Conservation (phyloP, 2,113 vertebrate species). For the Calonectris borealis region DNA sequence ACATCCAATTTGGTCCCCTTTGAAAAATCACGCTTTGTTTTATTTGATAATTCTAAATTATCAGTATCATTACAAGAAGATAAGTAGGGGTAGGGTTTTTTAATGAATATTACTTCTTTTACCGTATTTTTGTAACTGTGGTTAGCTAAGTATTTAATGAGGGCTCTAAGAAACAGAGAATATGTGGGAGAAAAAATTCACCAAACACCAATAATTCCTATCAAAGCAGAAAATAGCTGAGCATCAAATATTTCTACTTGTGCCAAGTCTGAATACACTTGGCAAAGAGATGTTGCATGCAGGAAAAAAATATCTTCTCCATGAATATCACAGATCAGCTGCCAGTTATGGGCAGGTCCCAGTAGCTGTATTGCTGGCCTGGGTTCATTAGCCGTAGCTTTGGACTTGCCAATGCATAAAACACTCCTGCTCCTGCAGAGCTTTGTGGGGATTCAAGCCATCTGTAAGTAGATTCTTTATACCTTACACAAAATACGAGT, state of each 20-base stretch:
- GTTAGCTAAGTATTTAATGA: not conserved
- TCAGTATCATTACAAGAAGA: not conserved
- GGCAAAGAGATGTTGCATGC: not conserved
- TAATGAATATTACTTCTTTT: not conserved
- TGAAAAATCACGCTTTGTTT: constrained; percentile 4
- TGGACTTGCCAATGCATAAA: not conserved
- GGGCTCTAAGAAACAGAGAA: not conserved
- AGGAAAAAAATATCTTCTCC: not conserved
- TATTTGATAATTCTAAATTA: constrained; percentile 26
- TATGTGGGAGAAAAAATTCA: not conserved
- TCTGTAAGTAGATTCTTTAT: not conserved
- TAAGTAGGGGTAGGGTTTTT: not conserved
- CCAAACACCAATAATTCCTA: not conserved
- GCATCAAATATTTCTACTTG: not conserved
- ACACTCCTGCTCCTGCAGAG: not conserved
- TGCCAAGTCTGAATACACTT: not conserved
- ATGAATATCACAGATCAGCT: not conserved
- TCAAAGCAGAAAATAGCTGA: not conserved
- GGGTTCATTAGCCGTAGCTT: not conserved
- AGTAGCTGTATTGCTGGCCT: not conserved
- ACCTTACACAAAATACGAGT: not conserved
- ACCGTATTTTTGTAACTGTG: not conserved
- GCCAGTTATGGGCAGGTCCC: not conserved
- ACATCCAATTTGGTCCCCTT: not conserved
- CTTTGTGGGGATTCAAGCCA: not conserved